Conservation (phyloP, 2,113 vertebrate species). For the Mastomys natalensis region DNA sequence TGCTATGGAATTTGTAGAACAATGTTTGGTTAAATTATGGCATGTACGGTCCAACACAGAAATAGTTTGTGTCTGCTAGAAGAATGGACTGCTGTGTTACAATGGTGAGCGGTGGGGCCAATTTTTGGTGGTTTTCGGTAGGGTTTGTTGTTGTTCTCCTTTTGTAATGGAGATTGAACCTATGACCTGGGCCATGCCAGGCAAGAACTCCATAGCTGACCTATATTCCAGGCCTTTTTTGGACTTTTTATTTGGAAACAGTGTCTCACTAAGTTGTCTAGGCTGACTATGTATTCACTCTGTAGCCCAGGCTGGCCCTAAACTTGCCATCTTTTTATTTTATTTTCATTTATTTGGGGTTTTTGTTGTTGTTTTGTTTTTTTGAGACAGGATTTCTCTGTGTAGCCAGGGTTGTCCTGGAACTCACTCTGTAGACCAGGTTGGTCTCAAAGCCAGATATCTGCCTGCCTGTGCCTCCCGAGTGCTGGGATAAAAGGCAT, state of each 20-base stretch:
- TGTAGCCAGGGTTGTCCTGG: not conserved
- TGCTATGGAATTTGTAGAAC: not conserved
- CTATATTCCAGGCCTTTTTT: not conserved
- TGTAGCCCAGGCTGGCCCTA: not conserved
- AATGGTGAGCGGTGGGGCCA: not conserved
- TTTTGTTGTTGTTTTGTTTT: not conserved
- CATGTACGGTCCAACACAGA: conserved; percentile 26
- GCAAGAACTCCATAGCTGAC: not conserved
- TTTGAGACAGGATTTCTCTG: not conserved
- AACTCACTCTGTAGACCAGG: not conserved
- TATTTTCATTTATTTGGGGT: not conserved
- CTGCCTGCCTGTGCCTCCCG: not conserved
- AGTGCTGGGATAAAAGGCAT: not conserved
- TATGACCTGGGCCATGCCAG: not conserved
- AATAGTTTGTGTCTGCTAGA: conserved; percentile 6
- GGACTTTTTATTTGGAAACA: not conserved
- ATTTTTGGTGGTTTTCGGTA: not conserved
- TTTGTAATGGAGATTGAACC: not conserved
- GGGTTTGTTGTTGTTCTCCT: not conserved
- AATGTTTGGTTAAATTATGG: not conserved
- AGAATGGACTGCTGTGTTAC: not conserved
- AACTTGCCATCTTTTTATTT: not conserved
- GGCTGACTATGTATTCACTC: not conserved
- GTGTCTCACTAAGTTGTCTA: not conserved
- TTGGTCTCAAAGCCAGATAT: not conserved